Conservation (phyloP, 2,113 vertebrate genomes). For the Zosterops lateralis region DNA sequence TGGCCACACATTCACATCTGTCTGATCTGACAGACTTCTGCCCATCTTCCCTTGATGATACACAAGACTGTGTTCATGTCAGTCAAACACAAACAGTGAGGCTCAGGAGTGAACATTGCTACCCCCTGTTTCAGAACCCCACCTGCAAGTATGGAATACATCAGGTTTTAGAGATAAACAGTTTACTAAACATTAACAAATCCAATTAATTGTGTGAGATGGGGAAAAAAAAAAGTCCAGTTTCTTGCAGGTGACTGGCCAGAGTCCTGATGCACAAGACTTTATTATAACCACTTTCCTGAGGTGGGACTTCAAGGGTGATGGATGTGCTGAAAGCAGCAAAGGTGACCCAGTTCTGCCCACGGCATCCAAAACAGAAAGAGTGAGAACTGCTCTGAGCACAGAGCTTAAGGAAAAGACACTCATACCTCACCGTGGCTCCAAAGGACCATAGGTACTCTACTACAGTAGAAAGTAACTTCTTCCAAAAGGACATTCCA, state of each 20-base stretch:
- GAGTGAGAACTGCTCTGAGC: not conserved
- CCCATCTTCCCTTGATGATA: not conserved
- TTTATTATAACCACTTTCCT: not conserved
- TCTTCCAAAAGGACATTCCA: not conserved
- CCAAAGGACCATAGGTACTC: not conserved
- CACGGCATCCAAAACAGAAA: not conserved
- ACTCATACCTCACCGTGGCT: accelerated
- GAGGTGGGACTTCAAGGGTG: not conserved
- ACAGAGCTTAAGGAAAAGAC: not conserved
- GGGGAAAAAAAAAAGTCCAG: not conserved
- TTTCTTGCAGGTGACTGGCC: not conserved
- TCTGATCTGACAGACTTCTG: not conserved
- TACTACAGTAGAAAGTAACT: not conserved
- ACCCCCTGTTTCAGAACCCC: not conserved
- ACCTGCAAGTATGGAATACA: not conserved
- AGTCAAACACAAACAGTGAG: not conserved
- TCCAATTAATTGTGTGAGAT: not conserved
- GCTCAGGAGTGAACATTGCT: not conserved
- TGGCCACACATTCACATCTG: not conserved
- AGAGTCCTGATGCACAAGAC: not conserved
- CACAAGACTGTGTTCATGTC: not conserved
- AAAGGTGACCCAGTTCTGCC: not conserved
- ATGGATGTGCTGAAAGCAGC: not conserved
- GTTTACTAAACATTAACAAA: not conserved
- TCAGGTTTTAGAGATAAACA: not conserved